A percentile compares a stretch with the other conserved stretches of the same genome.
Conservation (phyloP, 2,797 vertebrate genomes). For the Diplodus puntazzo region DNA sequence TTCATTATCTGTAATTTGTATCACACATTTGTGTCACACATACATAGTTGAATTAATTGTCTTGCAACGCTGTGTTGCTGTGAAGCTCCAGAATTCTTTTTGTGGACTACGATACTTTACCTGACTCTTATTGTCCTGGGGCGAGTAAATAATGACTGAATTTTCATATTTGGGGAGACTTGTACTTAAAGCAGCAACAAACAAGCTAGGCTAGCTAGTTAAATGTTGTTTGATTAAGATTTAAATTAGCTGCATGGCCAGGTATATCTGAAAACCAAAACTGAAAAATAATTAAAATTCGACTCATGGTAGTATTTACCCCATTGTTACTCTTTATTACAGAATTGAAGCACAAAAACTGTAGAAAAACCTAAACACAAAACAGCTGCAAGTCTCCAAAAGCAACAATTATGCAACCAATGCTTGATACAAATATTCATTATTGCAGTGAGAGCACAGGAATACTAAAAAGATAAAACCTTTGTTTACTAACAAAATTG, state of each 20-base stretch:
- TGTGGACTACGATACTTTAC: too few relatives aligned
- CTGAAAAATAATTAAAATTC: conserved; percentile 15
- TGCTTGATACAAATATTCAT: conserved; percentile 85
- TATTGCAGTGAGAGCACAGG: conserved; percentile 87
- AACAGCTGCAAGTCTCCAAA: conserved; percentile 83
- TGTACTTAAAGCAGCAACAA: not conserved
- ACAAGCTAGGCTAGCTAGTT: not conserved
- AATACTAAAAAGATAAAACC: conserved; percentile 83
- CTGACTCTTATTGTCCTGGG: too few relatives aligned
- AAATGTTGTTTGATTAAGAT: not conserved
- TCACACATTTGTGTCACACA: not conserved
- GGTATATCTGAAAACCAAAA: not conserved
- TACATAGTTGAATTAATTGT: not conserved
- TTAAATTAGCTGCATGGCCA: not conserved
- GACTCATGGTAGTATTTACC: conserved; percentile 43
- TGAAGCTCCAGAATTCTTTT: too few relatives aligned
- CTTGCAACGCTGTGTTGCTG: too few relatives aligned
- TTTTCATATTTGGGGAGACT: too few relatives aligned
- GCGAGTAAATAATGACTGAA: too few relatives aligned
- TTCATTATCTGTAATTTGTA: not conserved
- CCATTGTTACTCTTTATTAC: conserved; percentile 86
- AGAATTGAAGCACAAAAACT: conserved; percentile 85
- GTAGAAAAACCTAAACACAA: conserved; percentile 85
- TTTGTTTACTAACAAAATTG: conserved; percentile 81
- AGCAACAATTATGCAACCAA: conserved; percentile 84